Evolutionary conservation across 23 tunicate species (phyloP).

Genomic region (Styela plicata): DNA sequence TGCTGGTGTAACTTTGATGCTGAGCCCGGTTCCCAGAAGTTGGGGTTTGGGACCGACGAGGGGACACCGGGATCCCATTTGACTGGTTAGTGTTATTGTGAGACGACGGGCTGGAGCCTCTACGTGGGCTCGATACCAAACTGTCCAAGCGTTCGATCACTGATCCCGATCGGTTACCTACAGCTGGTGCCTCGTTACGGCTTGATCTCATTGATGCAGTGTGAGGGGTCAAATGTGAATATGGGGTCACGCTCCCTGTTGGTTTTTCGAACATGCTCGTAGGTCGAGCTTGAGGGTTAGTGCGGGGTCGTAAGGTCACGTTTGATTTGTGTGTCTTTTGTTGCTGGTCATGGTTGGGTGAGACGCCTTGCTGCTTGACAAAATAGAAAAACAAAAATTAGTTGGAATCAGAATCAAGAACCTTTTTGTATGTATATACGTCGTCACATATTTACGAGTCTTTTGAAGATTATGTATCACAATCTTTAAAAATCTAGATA

Average conservation of each 20-base stretch:
- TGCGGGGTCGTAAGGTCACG: slow-evolving; percentile 15
- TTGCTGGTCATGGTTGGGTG: slow-evolving; percentile 18
- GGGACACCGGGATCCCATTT: slow-evolving; percentile 14
- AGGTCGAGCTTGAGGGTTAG: slow-evolving; percentile 20
- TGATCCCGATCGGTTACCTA: slow-evolving; percentile 1
- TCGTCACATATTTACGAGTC: too few relatives aligned
- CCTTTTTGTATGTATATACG: too few relatives aligned
- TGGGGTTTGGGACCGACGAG: slow-evolving; percentile 11
- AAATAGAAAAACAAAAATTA: background rate
- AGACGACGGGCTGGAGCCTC: slow-evolving; percentile 2
- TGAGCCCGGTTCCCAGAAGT: slow-evolving; percentile 31
- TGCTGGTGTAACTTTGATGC: background rate
- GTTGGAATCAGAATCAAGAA: too few relatives aligned
- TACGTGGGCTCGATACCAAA: slow-evolving; percentile 56
- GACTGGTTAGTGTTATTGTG: slow-evolving; percentile 15
- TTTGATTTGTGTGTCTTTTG: background rate
- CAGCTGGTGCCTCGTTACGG: background rate
- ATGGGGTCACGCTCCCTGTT: slow-evolving; percentile 16
- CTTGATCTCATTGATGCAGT: slow-evolving; percentile 9
- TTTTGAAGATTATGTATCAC: background rate
- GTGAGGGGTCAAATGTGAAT: background rate
- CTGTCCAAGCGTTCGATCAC: slow-evolving; percentile 64
- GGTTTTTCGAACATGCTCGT: slow-evolving; percentile 27
- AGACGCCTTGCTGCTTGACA: background rate
- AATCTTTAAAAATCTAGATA: background rate